Evolutionary conservation across 1,140 invertebrate genomes (phyloP), one percentile per base, ranked within the genome.

Genomic region (Sitobion miscanthi): DNA sequence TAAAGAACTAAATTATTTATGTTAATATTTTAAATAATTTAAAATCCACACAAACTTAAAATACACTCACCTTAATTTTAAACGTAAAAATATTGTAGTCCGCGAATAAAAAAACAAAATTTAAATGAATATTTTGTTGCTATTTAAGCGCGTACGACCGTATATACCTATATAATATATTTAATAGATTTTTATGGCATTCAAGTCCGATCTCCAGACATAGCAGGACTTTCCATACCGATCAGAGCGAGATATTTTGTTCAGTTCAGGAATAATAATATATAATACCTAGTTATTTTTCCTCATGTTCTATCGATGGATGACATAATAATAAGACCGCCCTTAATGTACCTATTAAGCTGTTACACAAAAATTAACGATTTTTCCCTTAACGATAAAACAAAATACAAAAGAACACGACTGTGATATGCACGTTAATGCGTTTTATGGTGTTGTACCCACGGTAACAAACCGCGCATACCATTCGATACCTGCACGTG

Each of bases 361-460:
- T 38, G 38, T 89, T 62, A 62, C 42, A 62, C 17, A 90, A 42
- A 90, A 62, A 62, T 62, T 62, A 62, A 90, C 38, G 88, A 90
- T 90, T 90, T 90, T 35, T 35, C 54, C 21, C 7, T 14, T 90
- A 90, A 90, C 88, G 54, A 90, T 62, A 90, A 90, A 90, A 90
- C 88, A 90, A 62, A 42, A 90, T 77, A 77, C 88, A 62, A 62
- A 90, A 62, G 1, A 62, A 45, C n/a, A 90, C 52, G 14, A 62
- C 21, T 2, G 35, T 25, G 20, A 45, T 90, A 62, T 88, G n/a
- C 30, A 62, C 35, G 38, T 62, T 30, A 57, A 90, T 8, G 62
- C 30, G 62, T 77, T 77, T n/a, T 77, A 77, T 77, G n/a, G 62
- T 30, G 14, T 17, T 35, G 21, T 90, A 90, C 88, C 54, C 52